Evolutionary conservation across 2,113 vertebrate genomes (phyloP), one percentile per base, ranked within the genome.

Genomic region (Cochlearius cochlearius): DNA sequence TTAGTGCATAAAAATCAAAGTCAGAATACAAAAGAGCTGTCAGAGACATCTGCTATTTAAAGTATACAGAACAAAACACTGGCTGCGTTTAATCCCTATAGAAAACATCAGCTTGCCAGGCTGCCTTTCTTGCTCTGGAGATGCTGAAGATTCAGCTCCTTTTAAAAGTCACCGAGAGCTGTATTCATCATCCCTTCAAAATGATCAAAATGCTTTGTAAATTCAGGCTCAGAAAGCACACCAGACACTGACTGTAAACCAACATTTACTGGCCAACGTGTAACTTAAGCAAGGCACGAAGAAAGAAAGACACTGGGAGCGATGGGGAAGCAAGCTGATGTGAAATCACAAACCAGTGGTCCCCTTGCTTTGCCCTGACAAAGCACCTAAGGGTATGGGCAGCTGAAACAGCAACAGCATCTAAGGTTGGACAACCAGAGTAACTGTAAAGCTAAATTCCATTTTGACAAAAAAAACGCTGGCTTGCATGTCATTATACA

Each of bases 261-360:
- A 87, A 83, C 26, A 27, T 74, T 91, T 67, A 91, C 71, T 47
- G 68, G 78, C 81, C 91, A 97, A 94, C 67, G 62, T 68, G 12
- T 89, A 96, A 88, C 26, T 86, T 59, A 45, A 89, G 56, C 94
- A 96, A 92, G 80, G 91, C 87, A 94, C 86, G 53, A 55, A 53
- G 53, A 76, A 36, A 38, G 59, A 53, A 49, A 88, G 74, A 95
- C 86, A 92, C 43, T 49, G 71, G 53, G 45, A 71, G 58, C 12
- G 45, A 62, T 11, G 7, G 6, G 1, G 80, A 91, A 88, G 83
- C 86, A 62, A 86, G 49, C 39, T 20, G 21, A 91, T 0, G 0
- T 36, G 34, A 60, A 52, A 90, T 82, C 43, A 87, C 81, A 84
- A 81, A 81, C 17, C 56, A 81, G 43, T 30, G 7, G 79, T 83